Evolutionary conservation across 1,140 invertebrate species (phyloP).

Genomic region (Trichomalopsis sarcophagae): DNA sequence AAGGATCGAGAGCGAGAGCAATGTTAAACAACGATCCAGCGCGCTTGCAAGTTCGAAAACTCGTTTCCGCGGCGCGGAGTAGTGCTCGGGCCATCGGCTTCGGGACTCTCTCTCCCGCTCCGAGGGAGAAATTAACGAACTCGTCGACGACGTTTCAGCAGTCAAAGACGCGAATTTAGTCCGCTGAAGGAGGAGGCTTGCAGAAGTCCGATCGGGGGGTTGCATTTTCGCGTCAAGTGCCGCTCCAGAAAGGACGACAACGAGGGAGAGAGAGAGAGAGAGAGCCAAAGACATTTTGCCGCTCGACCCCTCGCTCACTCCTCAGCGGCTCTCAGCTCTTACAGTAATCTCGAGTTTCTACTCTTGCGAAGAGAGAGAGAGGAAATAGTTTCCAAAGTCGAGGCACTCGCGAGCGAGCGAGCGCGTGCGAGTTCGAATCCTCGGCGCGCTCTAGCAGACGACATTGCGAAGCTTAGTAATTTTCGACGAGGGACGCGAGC

Average conservation of each 20-base stretch:
- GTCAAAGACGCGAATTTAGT: conserved; percentile 14
- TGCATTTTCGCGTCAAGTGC: conserved; percentile 11
- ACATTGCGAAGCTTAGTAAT: conserved; percentile 17
- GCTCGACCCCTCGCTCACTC: background rate
- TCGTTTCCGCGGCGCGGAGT: conserved; percentile 28
- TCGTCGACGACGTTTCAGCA: conserved; percentile 19
- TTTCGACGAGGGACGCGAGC: conserved; percentile 16
- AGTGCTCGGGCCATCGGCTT: conserved; percentile 12
- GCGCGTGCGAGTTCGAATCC: background rate
- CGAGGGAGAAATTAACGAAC: conserved; percentile 41
- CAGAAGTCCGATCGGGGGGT: background rate
- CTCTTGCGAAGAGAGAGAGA: background rate
- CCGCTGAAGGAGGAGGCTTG: background rate
- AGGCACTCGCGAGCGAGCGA: background rate
- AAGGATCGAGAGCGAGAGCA: background rate
- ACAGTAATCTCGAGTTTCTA: conserved; percentile 42
- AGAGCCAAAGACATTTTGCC: conserved; percentile 3
- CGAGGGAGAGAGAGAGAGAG: background rate
- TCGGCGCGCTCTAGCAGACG: background rate
- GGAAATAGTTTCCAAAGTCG: conserved; percentile 46
- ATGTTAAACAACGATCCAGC: background rate
- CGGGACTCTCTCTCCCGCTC: background rate
- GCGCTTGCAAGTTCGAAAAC: conserved; percentile 39
- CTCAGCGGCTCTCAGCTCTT: background rate
- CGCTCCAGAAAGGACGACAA: background rate